phyloP scores from a whole-genome alignment of 2,113 vertebrate species.

The Aegotheles bennettii region DNA sequence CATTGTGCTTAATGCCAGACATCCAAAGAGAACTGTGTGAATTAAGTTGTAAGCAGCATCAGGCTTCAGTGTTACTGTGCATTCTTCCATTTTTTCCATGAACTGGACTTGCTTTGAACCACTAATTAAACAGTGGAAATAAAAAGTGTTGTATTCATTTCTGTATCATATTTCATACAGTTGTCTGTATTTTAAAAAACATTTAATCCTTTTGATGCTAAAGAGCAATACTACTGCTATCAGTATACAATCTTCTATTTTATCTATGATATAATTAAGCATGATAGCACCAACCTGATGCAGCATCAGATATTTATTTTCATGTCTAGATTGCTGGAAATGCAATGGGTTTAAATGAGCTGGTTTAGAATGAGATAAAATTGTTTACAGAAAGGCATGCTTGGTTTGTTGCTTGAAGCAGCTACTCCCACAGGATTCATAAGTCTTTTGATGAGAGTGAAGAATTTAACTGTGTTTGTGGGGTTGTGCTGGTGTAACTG shows the following conservation, averaged over 20 bases:
- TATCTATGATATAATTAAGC: background rate
- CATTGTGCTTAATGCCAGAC: constrained; percentile 94
- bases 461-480: background rate
- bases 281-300: background rate
- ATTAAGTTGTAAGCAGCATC: constrained; percentile 88
- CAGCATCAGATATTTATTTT: background rate
- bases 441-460: background rate
- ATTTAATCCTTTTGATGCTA: background rate
- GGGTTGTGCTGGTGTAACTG: background rate
- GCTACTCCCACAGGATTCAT: background rate
- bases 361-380: background rate
- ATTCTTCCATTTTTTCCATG: constrained; percentile 33
- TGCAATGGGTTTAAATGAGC: background rate
- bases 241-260: background rate
- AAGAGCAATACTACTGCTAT: background rate
- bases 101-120: constrained; percentile 16
- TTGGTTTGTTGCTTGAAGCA: background rate
- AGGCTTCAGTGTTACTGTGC: constrained; percentile 70
- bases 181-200: background rate
- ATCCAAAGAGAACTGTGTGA: constrained; percentile 87
- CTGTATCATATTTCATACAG: background rate
- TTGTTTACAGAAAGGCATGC: background rate
- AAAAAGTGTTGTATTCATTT: background rate
- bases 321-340: background rate
- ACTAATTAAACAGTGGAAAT: constrained; percentile 37